Evolutionary conservation across 2,797 vertebrate genomes (phyloP).

Genomic region (Mallotus villosus): DNA sequence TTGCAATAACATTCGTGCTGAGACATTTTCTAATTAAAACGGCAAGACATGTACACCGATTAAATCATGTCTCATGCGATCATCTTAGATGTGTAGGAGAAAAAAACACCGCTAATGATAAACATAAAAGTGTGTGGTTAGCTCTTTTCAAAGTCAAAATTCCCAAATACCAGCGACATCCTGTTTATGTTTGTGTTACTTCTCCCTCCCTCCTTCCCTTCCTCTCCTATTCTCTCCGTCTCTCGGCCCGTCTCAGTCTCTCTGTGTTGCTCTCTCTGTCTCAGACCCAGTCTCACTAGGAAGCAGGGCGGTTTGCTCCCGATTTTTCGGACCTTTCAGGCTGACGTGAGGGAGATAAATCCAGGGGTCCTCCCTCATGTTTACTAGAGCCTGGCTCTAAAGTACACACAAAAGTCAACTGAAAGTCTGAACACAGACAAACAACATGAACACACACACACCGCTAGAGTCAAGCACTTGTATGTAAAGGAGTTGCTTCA

Average conservation of each 20-base stretch:
- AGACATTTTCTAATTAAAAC: no score
- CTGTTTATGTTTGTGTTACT: constrained; percentile 14
- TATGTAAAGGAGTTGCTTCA: constrained; percentile 48
- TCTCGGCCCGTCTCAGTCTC: not conserved
- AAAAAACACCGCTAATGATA: not conserved
- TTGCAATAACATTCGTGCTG: not conserved
- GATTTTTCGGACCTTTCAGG: constrained; percentile 57
- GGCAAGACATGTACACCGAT: no score
- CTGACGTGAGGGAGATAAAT: constrained; percentile 51
- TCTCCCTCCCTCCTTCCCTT: constrained; percentile 15
- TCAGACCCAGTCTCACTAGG: no score
- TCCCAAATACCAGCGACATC: not conserved
- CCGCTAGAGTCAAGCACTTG: constrained; percentile 35
- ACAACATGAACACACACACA: constrained; percentile 21
- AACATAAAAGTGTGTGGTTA: no score
- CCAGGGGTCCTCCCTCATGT: constrained; percentile 45
- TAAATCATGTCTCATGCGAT: no score
- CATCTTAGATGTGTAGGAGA: not conserved
- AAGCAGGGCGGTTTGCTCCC: constrained; percentile 34
- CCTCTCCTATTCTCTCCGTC: not conserved
- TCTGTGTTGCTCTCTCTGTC: no score
- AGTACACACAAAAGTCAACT: constrained; percentile 10
- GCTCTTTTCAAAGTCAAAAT: not conserved
- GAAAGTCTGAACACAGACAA: constrained; percentile 36
- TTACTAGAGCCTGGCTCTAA: constrained; percentile 46